Conservation (phyloP, 2,888 invertebrate species). For the Volucella bombylans region DNA sequence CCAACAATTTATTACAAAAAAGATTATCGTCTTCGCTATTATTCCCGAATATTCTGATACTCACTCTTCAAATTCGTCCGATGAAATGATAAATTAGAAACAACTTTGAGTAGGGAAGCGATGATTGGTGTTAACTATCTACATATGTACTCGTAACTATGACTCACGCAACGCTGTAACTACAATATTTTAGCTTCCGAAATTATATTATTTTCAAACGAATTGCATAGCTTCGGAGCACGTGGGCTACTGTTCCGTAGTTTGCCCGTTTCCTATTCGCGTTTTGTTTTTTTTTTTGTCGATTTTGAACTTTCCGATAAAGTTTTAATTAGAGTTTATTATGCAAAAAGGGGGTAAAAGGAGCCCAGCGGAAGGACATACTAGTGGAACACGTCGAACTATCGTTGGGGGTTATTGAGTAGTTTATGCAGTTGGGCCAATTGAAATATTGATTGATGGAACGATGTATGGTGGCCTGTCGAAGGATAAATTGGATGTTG, state of each 20-base stretch:
- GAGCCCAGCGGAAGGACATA: neutral
- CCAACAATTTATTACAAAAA: no score
- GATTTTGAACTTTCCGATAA: constrained; percentile 14
- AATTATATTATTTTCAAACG: constrained; percentile 38
- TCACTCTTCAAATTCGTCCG: no score
- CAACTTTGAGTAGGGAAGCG: no score
- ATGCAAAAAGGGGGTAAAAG: neutral
- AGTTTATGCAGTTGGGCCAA: neutral
- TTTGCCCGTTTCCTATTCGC: no score
- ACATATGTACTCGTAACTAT: no score
- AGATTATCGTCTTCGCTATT: no score
- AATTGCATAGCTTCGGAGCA: constrained; percentile 24
- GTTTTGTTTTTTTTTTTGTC: neutral
- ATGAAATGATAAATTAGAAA: no score
- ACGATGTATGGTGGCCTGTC: neutral
- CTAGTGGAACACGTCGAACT: no score
- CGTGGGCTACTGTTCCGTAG: neutral
- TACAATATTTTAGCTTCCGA: constrained; percentile 19
- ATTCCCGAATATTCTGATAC: neutral
- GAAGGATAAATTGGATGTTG: neutral
- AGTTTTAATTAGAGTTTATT: constrained; percentile 35
- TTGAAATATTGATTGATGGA: neutral
- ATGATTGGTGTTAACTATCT: no score
- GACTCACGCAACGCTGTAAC: no score
- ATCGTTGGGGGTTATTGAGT: no score